phyloP scores from a whole-genome alignment of 2,888 invertebrate species.

The Drosophila siamana region DNA sequence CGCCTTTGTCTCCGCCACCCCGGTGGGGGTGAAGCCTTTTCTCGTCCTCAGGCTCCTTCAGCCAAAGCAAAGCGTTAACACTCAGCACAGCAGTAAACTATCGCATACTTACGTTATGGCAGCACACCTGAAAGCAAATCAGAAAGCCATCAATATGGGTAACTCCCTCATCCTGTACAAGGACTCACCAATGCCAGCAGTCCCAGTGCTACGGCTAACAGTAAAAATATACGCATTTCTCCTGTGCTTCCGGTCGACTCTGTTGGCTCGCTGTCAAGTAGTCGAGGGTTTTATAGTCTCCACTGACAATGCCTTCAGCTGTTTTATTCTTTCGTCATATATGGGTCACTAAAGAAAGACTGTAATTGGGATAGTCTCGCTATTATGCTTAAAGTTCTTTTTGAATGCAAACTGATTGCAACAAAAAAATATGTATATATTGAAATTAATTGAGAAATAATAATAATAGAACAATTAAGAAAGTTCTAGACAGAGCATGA shows the following conservation, averaged over 20 bases:
- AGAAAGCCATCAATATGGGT: not conserved
- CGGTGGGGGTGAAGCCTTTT: not conserved
- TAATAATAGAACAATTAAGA: not conserved
- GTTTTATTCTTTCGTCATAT: constrained; percentile 31
- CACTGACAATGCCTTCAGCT: constrained; percentile 40
- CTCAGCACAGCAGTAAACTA: not conserved
- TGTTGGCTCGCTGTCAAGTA: not conserved
- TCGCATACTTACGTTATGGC: constrained; percentile 38
- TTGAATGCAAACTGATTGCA: not conserved
- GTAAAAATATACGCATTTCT: constrained; percentile 42
- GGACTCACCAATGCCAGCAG: constrained; percentile 46
- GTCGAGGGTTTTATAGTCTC: constrained; percentile 41
- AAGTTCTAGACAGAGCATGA: no score
- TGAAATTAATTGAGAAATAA: not conserved
- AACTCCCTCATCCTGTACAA: not conserved
- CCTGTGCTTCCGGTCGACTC: not conserved
- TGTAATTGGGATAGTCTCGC: not conserved
- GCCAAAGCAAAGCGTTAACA: not conserved
- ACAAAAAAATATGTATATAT: not conserved
- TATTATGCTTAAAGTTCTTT: not conserved
- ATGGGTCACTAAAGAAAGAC: constrained; percentile 24
- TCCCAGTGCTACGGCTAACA: constrained; percentile 27
- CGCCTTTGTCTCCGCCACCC: not conserved
- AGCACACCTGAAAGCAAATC: constrained; percentile 17
- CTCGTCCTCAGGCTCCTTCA: constrained; percentile 5